Percentiles rank a stretch among this genome's conserved stretches.
Conservation (phyloP, 1,140 invertebrate species). For the Drosophila orena region DNA sequence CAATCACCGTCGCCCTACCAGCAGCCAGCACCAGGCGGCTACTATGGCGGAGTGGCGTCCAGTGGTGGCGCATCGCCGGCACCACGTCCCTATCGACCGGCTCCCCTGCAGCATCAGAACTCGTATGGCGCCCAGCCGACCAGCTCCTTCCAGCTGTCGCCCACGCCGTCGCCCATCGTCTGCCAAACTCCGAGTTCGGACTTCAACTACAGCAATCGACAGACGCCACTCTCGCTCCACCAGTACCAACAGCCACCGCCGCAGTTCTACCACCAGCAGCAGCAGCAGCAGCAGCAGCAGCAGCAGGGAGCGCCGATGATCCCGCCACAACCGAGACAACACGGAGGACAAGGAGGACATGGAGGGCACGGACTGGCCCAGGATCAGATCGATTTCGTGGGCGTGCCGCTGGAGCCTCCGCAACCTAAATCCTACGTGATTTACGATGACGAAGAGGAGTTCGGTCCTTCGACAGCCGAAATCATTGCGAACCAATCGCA, state of each 20-base stretch:
- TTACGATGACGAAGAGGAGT: slow-evolving; percentile 88
- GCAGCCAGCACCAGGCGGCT: slow-evolving; percentile 38
- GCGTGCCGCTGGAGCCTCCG: slow-evolving; percentile 89
- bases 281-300: slow-evolving; percentile 1
- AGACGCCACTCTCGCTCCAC: slow-evolving; percentile 70
- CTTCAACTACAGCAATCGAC: slow-evolving; percentile 77
- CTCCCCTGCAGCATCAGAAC: slow-evolving; percentile 73
- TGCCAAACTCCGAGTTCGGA: slow-evolving; percentile 80
- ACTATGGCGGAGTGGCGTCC: slow-evolving; percentile 26
- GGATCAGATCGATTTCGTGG: slow-evolving; percentile 84
- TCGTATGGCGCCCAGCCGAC: slow-evolving; percentile 71
- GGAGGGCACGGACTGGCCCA: slow-evolving; percentile 64
- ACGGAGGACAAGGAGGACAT: slow-evolving; percentile 67
- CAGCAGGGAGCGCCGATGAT: slow-evolving; percentile 57
- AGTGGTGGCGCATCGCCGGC: slow-evolving; percentile 32
- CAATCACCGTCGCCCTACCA: slow-evolving; percentile 79
- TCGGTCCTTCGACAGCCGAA: slow-evolving; percentile 93
- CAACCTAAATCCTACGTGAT: slow-evolving; percentile 87
- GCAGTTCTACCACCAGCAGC: slow-evolving; percentile 53
- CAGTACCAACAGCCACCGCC: slow-evolving; percentile 53
- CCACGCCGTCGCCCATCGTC: slow-evolving; percentile 82
- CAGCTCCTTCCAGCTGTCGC: slow-evolving; percentile 84
- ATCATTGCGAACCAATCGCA: slow-evolving; percentile 96
- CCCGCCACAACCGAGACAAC: slow-evolving; percentile 74
- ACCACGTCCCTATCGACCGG: slow-evolving; percentile 65